A percentile compares a stretch with the other conserved stretches of the same genome.
phyloP scores from a whole-genome alignment of 2,113 vertebrate genomes.

The Nerophis lumbriciformis region DNA sequence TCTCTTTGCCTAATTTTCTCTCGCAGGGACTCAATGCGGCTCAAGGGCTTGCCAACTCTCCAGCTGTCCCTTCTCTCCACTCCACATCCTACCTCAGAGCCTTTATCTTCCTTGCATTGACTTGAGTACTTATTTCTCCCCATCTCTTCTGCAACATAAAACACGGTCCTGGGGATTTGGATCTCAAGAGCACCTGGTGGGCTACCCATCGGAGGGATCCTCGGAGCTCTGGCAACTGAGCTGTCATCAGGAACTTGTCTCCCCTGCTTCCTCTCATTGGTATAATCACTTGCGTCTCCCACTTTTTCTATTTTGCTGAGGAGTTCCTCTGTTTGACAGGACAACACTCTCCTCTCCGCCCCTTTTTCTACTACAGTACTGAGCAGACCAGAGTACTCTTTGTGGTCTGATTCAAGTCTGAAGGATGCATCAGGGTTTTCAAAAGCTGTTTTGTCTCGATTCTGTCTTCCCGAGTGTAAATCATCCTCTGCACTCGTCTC shows the following conservation, averaged over 20 bases:
- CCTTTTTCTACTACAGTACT: constrained; percentile 27
- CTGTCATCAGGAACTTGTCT: constrained; percentile 4
- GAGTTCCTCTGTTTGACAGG: constrained; percentile 53
- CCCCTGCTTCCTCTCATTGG: constrained; percentile 30
- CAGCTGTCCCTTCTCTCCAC: constrained; percentile 63
- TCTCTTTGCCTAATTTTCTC: constrained; percentile 63
- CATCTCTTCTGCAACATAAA: constrained; percentile 61
- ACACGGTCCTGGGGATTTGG: constrained; percentile 63
- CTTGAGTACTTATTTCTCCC: constrained; percentile 25
- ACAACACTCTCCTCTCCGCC: constrained; percentile 35
- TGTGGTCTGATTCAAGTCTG: constrained; percentile 35
- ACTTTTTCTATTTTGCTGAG: constrained; percentile 46
- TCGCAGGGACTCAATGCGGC: constrained; percentile 66
- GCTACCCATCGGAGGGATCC: constrained; percentile 7
- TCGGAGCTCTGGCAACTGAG: constrained; percentile 27
- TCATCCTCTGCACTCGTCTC: constrained; percentile 29
- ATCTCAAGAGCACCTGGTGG: constrained; percentile 26
- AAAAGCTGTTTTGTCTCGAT: constrained; percentile 14
- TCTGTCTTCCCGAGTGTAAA: constrained; percentile 6
- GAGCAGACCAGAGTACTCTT: constrained; percentile 37
- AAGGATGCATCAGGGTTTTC: constrained; percentile 11
- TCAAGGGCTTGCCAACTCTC: constrained; percentile 64
- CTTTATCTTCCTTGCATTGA: constrained; percentile 30
- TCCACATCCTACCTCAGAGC: constrained; percentile 28
- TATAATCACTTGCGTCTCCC: constrained; percentile 37